Percentiles rank a stretch among this genome's conserved stretches.
Conservation (phyloP, 2,888 invertebrate species). For the Cyrtodaria siliqua region DNA sequence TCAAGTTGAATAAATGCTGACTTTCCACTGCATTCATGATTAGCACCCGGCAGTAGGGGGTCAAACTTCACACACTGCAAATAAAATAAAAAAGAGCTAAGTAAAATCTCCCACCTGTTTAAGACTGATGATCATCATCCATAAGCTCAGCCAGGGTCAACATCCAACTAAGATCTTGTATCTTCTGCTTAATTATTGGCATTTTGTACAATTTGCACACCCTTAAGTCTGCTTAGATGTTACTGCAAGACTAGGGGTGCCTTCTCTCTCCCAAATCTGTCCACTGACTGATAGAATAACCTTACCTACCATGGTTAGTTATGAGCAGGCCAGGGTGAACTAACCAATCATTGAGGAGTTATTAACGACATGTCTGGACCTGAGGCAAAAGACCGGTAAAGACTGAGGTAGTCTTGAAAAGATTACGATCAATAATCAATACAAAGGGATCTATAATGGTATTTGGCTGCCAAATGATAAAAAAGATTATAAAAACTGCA, state of each 20-base stretch:
- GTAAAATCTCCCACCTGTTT: neutral
- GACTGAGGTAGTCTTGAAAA: constrained; percentile 10
- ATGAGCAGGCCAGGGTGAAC: constrained; percentile 43
- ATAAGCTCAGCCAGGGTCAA: constrained; percentile 56
- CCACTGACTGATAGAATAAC: constrained; percentile 59
- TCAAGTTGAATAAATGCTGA: constrained; percentile 15
- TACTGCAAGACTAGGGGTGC: constrained; percentile 61
- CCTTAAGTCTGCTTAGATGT: constrained; percentile 61
- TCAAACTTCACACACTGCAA: neutral
- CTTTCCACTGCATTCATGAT: neutral
- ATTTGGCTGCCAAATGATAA: neutral
- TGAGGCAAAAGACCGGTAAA: constrained; percentile 66
- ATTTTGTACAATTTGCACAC: constrained; percentile 30
- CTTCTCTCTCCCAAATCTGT: constrained; percentile 45
- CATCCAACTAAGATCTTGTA: constrained; percentile 62
- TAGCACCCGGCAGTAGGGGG: neutral
- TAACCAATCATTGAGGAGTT: constrained; percentile 54
- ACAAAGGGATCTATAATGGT: constrained; percentile 26
- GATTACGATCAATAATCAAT: constrained; percentile 55
- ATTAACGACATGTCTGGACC: constrained; percentile 49
- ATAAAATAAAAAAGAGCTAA: neutral
- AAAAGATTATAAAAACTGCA: no score
- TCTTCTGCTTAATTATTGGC: constrained; percentile 51
- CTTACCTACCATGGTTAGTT: constrained; percentile 64
- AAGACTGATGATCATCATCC: constrained; percentile 15